Conservation (phyloP, 1,140 invertebrate species). For the Trichoplusia ni region DNA sequence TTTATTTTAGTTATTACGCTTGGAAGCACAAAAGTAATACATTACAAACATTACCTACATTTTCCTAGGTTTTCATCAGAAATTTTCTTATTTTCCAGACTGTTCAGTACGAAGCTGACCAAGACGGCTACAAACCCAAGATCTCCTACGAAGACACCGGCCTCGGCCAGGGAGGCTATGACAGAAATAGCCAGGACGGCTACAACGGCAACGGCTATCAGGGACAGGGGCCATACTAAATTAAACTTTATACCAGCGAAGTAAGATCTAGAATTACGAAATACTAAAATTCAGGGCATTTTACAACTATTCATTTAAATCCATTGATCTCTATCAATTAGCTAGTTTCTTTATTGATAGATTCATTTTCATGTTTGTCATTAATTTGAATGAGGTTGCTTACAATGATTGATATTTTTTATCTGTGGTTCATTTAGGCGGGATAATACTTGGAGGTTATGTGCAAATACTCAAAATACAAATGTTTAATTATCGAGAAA, state of each 20-base stretch:
- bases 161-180: constrained; percentile 71
- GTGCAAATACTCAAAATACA: too few species aligned
- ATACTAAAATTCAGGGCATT: neutral
- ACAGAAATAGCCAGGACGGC: constrained; percentile 39
- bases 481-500: too few species aligned
- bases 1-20: too few species aligned
- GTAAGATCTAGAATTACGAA: neutral
- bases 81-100: constrained; percentile 72
- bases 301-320: too few species aligned
- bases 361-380: too few species aligned
- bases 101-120: constrained; percentile 89
- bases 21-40: too few species aligned
- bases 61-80: neutral
- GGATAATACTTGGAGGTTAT: neutral
- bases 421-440: constrained; percentile 1
- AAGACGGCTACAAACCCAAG: constrained; percentile 88
- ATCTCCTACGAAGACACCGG: constrained; percentile 87
- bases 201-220: constrained; percentile 35
- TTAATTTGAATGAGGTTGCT: too few species aligned
- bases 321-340: too few species aligned
- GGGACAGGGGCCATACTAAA: constrained; percentile 23
- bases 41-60: neutral
- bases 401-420: constrained; percentile 31
- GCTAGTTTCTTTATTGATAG: too few species aligned
- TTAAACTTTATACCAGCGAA: neutral